These are phyloP conservation scores for Calephelis virginiensis DNA, from an alignment of 1,140 invertebrate species.

Conservation along the genomic window DNA sequence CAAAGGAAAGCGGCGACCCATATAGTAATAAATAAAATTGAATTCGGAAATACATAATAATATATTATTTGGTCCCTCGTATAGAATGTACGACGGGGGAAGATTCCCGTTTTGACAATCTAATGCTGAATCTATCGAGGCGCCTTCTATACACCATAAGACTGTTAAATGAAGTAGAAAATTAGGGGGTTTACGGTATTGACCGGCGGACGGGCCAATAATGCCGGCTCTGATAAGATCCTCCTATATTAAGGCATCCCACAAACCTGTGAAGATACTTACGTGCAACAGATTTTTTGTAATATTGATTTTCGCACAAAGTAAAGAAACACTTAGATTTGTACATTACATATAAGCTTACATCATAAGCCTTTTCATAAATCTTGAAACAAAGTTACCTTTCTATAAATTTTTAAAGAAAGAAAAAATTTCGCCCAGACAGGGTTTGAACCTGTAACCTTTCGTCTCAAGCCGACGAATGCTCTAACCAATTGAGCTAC, in stretches of 20 bases:
- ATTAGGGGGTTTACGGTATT: slow-evolving; percentile 51
- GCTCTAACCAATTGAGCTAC: no score
- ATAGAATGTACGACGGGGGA: slow-evolving; percentile 24
- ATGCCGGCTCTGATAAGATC: slow-evolving; percentile 19
- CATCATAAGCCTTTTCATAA: no score
- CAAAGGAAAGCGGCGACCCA: no score
- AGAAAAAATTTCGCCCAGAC: no score
- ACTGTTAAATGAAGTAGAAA: slow-evolving; percentile 53
- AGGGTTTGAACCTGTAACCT: no score
- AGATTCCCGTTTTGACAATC: slow-evolving; percentile 38
- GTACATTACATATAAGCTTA: no score
- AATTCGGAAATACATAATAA: slow-evolving; percentile 24
- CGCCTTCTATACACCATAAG: slow-evolving; percentile 49
- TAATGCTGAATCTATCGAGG: slow-evolving; percentile 56
- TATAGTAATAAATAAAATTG: slow-evolving; percentile 7
- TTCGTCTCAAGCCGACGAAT: no score
- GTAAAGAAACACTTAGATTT: no score
- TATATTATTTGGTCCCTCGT: slow-evolving; percentile 26
- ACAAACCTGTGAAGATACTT: not conserved
- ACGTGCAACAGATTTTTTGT: no score
- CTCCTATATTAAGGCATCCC: slow-evolving; percentile 3
- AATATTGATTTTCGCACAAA: no score
- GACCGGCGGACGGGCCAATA: slow-evolving; percentile 37
- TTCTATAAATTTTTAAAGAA: no score
- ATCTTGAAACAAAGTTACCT: no score